Conservation (phyloP, 2,797 vertebrate species). For the Lepilemur ruficaudatus region DNA sequence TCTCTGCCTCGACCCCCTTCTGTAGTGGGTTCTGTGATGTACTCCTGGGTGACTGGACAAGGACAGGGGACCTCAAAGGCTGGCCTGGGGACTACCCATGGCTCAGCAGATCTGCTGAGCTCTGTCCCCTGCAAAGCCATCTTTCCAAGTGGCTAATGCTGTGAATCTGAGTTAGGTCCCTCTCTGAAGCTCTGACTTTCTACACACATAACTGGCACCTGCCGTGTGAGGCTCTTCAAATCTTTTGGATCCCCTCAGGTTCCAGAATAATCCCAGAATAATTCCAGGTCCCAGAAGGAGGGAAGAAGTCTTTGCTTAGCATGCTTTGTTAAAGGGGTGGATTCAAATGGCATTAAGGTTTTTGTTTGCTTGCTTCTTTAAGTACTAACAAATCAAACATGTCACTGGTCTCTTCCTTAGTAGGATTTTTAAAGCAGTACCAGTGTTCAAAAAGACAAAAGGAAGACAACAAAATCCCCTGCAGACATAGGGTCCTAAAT, state of each 20-base stretch:
- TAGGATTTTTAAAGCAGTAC: not conserved
- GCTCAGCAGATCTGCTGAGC: not conserved
- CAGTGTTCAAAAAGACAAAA: not conserved
- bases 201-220: accelerated
- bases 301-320: not conserved
- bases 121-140: not conserved
- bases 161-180: not conserved
- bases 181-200: not conserved
- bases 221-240: not conserved
- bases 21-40: not conserved
- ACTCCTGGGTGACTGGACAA: not conserved
- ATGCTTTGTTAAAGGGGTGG: not conserved
- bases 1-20: too few species aligned
- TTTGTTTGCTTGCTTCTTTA: not conserved
- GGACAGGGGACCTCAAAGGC: not conserved
- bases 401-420: not conserved
- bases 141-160: not conserved
- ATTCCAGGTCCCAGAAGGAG: not conserved
- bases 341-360: not conserved
- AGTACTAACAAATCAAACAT: not conserved
- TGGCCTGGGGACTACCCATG: not conserved
- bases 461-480: not conserved
- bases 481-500: not conserved
- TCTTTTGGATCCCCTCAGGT: not conserved
- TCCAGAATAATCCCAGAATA: not conserved